Evolutionary conservation across 2,888 invertebrate species (phyloP).

Genomic region (Smittia aterrima): DNA sequence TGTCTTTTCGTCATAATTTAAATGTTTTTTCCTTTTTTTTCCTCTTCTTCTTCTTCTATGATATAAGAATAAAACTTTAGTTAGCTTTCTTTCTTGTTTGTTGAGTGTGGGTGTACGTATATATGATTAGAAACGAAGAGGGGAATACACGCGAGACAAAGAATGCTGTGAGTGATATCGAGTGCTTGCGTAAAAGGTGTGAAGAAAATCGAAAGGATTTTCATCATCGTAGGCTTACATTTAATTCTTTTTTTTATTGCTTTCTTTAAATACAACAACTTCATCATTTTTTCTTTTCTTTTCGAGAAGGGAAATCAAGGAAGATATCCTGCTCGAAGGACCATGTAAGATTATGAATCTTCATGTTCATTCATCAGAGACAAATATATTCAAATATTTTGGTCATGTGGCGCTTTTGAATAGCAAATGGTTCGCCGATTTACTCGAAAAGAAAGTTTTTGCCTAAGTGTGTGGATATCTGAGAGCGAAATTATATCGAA

Average conservation of each 20-base stretch:
- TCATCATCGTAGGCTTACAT: slow-evolving; percentile 10
- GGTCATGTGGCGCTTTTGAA: slow-evolving; percentile 12
- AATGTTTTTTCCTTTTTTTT: no score
- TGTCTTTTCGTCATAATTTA: slow-evolving; percentile 1
- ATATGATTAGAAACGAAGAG: slow-evolving; percentile 11
- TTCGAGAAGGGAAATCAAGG: neutral
- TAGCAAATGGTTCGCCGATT: neutral
- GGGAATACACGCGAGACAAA: neutral
- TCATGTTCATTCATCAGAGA: neutral
- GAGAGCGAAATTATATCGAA: neutral
- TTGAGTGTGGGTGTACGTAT: slow-evolving; percentile 35
- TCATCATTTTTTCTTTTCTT: neutral
- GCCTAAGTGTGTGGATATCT: neutral
- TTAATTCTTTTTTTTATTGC: slow-evolving; percentile 28
- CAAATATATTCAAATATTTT: slow-evolving; percentile 23
- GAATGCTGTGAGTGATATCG: slow-evolving; percentile 23
- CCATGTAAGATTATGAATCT: no score
- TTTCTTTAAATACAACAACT: slow-evolving; percentile 25
- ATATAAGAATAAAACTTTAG: slow-evolving; percentile 33
- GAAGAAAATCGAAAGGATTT: slow-evolving; percentile 4
- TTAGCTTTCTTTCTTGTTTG: slow-evolving; percentile 2
- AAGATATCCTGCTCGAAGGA: no score
- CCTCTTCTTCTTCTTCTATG: no score
- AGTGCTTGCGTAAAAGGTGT: slow-evolving; percentile 33
- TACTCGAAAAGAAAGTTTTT: neutral